phyloP scores from a whole-genome alignment of 2,797 vertebrate genomes.

The Gallirallus australis region DNA sequence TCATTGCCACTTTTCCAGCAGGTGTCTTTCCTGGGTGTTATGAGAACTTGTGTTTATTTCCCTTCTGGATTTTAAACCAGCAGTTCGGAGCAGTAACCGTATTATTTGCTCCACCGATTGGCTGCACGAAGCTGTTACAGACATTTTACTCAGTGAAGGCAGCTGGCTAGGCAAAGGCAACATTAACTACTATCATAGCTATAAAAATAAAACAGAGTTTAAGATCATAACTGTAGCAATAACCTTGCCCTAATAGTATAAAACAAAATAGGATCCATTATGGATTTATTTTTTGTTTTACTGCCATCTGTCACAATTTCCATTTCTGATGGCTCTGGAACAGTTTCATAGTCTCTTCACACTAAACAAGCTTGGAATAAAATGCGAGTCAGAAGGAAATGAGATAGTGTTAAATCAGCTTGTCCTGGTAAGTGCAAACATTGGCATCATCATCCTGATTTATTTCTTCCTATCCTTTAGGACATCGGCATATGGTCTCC shows the following conservation, averaged over 20 bases:
- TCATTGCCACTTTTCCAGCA: neutral
- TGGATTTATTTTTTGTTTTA: slow-evolving; percentile 19
- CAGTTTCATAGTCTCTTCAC: slow-evolving; percentile 33
- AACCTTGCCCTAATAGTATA: slow-evolving; percentile 67
- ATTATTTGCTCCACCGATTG: slow-evolving; percentile 8
- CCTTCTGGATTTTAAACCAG: slow-evolving; percentile 26
- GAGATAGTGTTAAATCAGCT: slow-evolving; percentile 36
- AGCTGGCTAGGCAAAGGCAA: slow-evolving; percentile 52
- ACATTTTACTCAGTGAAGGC: slow-evolving; percentile 28
- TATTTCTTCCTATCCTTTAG: slow-evolving; percentile 32
- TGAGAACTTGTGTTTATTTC: neutral
- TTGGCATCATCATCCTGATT: slow-evolving; percentile 15
- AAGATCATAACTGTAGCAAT: slow-evolving; percentile 65
- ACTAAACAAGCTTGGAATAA: slow-evolving; percentile 62
- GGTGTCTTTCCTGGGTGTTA: neutral
- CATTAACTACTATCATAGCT: slow-evolving; percentile 20
- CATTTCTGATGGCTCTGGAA: slow-evolving; percentile 60
- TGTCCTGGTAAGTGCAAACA: slow-evolving; percentile 47
- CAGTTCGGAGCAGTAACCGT: neutral
- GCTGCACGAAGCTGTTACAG: neutral
- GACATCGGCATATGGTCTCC: neutral
- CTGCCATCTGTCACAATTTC: slow-evolving; percentile 71
- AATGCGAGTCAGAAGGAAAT: slow-evolving; percentile 61
- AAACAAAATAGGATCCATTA: slow-evolving; percentile 61
- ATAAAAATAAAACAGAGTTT: slow-evolving; percentile 68